Conservation (phyloP, 2,113 vertebrate species). For the Chloebia gouldiae region DNA sequence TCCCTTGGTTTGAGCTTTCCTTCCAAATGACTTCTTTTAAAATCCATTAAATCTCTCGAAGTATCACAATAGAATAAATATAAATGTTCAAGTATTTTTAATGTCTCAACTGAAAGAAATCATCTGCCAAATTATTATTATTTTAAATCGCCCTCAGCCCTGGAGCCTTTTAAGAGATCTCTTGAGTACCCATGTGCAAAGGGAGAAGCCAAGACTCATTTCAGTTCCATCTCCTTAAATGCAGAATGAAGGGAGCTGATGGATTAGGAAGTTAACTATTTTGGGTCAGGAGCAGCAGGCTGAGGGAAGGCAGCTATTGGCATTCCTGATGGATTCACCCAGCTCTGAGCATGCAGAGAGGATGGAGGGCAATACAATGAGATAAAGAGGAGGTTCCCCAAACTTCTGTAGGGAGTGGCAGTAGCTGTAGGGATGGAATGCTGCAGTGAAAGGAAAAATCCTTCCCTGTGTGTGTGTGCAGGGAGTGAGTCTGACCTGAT, state of each 20-base stretch:
- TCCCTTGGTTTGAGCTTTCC: background rate
- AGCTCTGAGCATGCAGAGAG: background rate
- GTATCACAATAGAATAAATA: background rate
- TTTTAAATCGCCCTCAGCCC: background rate
- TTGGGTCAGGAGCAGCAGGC: background rate
- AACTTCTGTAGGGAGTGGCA: background rate
- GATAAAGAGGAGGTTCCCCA: background rate
- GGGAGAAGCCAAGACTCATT: background rate
- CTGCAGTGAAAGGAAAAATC: background rate
- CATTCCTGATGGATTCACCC: background rate
- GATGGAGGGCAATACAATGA: background rate
- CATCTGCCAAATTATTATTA: background rate
- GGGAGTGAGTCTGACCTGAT: background rate
- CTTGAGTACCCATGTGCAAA: accelerated
- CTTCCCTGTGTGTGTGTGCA: background rate
- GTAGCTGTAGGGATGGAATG: background rate
- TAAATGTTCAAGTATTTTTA: background rate
- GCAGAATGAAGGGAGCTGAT: background rate
- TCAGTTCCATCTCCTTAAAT: background rate
- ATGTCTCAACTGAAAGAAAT: background rate
- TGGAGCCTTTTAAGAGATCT: background rate
- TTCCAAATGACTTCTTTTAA: background rate
- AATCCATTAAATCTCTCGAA: background rate
- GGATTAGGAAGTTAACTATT: background rate
- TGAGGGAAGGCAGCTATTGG: background rate